Conservation (phyloP, 2,113 vertebrate species). For the Thalassarche chlororhynchos region DNA sequence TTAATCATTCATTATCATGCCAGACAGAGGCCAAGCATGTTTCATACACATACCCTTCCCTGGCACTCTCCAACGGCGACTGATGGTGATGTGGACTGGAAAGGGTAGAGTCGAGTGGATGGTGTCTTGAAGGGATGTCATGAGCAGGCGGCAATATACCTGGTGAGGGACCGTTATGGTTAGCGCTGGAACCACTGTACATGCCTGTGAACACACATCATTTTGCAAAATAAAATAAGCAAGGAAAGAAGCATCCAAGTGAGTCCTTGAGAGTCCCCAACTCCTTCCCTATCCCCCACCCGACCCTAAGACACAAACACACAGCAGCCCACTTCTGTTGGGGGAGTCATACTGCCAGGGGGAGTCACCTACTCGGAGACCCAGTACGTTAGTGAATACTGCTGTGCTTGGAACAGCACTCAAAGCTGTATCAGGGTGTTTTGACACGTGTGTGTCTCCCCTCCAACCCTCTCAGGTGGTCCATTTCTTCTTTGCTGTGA, state of each 20-base stretch:
- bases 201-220: constrained; percentile 84
- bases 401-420: neutral
- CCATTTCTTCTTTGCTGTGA: neutral
- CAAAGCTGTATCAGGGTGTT: neutral
- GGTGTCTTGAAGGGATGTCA: constrained; percentile 81
- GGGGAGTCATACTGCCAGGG: neutral
- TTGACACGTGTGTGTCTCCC: neutral
- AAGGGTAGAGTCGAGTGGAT: constrained; percentile 82
- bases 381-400: neutral
- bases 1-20: neutral
- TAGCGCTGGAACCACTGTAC: constrained; percentile 82
- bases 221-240: constrained; percentile 51
- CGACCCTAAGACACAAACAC: fast-evolving
- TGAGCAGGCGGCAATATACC: constrained; percentile 78
- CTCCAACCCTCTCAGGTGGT: neutral
- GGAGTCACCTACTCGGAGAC: neutral
- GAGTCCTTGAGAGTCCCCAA: neutral
- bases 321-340: neutral
- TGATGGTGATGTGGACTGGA: constrained; percentile 85
- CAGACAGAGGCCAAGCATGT: neutral
- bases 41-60: constrained; percentile 85
- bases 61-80: constrained; percentile 83
- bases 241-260: neutral
- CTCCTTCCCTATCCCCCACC: neutral
- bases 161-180: constrained; percentile 79